Evolutionary conservation across 2,797 vertebrate species (phyloP), one percentile per base, ranked within the genome.

Genomic region (Dendrocincla tyrannina): DNA sequence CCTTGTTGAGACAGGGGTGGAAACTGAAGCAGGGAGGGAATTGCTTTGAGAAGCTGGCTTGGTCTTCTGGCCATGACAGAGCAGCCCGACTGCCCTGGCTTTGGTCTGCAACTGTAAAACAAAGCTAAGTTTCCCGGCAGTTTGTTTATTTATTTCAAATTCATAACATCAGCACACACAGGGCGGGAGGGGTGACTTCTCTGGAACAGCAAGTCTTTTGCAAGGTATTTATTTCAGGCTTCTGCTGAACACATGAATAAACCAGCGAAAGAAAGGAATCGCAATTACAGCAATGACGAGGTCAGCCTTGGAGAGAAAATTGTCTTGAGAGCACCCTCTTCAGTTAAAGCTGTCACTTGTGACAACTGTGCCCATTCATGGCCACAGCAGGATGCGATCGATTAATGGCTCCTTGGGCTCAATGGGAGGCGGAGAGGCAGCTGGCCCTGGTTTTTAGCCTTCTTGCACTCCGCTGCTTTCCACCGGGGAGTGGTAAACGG

Each of bases 211-310:
- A 56, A 60, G 39, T 75, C 79, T 63, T 76, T 44, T 47, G 79
- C 85, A 86, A 60, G 50, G 13, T 56, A 80, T 93, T 95, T 95
- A 95, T 90, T 92, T 83, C 33, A 44, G 69, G 66, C 52, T 78
- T 75, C 55, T 69, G 46, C 35, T 47, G 55, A 66, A 41, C 46
- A 69, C 25, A 10, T 33, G 30, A 80, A 70, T 22, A 87, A 91
- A 46, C 13, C 24, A 28, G n/a, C 22, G 50, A 77, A 78, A 80
- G 60, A 52, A 80, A 87, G 11, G 82, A 91, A 84, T 59, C 23
- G 74, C 55, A 58, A 37, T 52, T 53, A 67, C 42, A 69, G 53
- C 67, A 76, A 58, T 11, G 16, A 72, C 16, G 53, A 88, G 76
- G 55, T 67, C 74, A 53, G 0, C 35, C 79, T 44, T 24, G 1